A percentile compares a stretch with the other conserved stretches of the same genome.
phyloP scores from a whole-genome alignment of 2,888 invertebrate genomes.

The Agrochola circellaris region DNA sequence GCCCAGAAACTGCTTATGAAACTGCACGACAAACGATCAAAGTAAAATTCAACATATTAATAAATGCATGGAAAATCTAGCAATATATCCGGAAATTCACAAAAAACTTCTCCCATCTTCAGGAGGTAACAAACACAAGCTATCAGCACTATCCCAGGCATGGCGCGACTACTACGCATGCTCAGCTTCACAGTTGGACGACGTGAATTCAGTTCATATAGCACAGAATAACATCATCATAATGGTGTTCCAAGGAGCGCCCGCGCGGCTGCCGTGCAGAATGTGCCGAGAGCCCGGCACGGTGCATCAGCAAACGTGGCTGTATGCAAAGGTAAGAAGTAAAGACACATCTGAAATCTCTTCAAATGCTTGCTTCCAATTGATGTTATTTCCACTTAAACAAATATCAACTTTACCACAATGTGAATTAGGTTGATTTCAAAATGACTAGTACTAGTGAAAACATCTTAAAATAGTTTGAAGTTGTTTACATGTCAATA shows the following conservation, averaged over 20 bases:
- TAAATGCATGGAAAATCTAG: neutral
- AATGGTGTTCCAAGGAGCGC: slow-evolving; percentile 85
- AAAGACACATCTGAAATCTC: neutral
- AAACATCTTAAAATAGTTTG: too few species aligned
- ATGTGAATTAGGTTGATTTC: too few species aligned
- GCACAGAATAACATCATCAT: slow-evolving; percentile 77
- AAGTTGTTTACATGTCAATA: too few species aligned
- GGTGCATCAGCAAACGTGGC: slow-evolving; percentile 74
- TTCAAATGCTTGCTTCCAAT: neutral
- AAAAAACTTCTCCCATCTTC: too few species aligned
- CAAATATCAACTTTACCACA: too few species aligned
- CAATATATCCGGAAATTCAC: too few species aligned
- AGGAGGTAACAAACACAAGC: slow-evolving; percentile 69
- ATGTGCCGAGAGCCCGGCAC: slow-evolving; percentile 90
- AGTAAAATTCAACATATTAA: neutral
- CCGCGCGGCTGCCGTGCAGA: slow-evolving; percentile 78
- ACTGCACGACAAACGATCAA: neutral
- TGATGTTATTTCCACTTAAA: neutral
- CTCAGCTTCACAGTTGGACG: slow-evolving; percentile 73
- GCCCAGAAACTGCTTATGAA: neutral
- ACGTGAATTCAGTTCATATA: slow-evolving; percentile 73
- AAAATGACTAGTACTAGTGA: too few species aligned
- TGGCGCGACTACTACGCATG: slow-evolving; percentile 91
- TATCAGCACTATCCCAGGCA: slow-evolving; percentile 57
- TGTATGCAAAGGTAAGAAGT: slow-evolving; percentile 82